Evolutionary conservation across 2,888 invertebrate species (phyloP).

Genomic region (Trypoxylon attenuatum): DNA sequence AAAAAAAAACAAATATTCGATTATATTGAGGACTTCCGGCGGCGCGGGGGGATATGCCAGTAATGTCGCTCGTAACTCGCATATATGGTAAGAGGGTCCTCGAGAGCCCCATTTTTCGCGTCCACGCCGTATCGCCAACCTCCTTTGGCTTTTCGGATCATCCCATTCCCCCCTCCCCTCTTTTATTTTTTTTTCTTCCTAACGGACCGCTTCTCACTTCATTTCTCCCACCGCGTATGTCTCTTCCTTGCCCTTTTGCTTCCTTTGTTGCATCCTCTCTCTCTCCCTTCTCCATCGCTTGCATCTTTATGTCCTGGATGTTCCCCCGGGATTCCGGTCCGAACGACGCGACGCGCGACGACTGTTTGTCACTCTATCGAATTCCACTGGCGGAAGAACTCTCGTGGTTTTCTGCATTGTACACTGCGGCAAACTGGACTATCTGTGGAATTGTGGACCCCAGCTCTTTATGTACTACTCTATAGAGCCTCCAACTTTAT

Average conservation of each 20-base stretch:
- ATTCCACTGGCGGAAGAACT: too few relatives aligned
- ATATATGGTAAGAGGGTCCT: conserved; percentile 52
- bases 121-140: conserved; percentile 34
- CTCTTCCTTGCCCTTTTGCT: neutral
- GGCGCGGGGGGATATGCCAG: conserved; percentile 36
- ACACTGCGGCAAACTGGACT: too few relatives aligned
- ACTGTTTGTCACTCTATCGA: too few relatives aligned
- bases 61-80: conserved; percentile 53
- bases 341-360: too few relatives aligned
- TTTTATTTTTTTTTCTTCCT: conserved; percentile 10
- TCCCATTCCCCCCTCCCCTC: conserved; percentile 14
- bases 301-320: too few relatives aligned
- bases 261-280: neutral
- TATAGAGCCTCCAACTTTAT: too few relatives aligned
- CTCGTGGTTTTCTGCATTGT: too few relatives aligned
- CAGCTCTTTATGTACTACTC: too few relatives aligned
- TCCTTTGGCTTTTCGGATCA: conserved; percentile 45
- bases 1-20: conserved; percentile 29
- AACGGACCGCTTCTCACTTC: neutral
- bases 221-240: neutral
- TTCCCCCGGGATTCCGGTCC: too few relatives aligned
- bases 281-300: too few relatives aligned
- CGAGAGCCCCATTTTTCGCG: conserved; percentile 51
- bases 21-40: conserved; percentile 45
- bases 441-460: too few relatives aligned